Conservation (phyloP, 2,113 vertebrate genomes). For the Ursus arctos region DNA sequence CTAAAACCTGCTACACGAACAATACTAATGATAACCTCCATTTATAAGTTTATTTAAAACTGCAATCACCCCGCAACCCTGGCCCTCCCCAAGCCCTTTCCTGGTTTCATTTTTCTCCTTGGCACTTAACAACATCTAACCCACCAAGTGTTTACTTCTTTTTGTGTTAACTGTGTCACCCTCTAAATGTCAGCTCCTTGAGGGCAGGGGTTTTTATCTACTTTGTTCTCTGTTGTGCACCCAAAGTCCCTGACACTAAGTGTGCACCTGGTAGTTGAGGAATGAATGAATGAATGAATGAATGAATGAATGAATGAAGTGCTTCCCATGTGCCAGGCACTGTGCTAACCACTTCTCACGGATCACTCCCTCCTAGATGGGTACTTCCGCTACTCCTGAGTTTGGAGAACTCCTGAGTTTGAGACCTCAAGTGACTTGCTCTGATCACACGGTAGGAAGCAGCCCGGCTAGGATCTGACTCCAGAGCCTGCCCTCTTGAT, state of each 20-base stretch:
- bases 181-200: background rate
- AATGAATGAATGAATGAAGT: background rate
- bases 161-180: conserved; percentile 7
- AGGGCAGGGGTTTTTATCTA: conserved; percentile 2
- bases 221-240: conserved; percentile 2
- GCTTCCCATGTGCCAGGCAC: background rate
- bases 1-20: conserved; percentile 3
- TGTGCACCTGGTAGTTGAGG: background rate
- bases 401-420: background rate
- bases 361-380: background rate
- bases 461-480: background rate
- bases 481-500: conserved; percentile 4
- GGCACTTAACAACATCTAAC: background rate
- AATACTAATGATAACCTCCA: background rate
- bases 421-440: background rate
- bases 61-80: background rate
- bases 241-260: background rate
- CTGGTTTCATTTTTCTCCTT: conserved; percentile 42
- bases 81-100: background rate
- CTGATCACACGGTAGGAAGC: background rate
- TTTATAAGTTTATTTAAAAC: conserved; percentile 32
- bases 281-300: background rate
- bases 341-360: background rate
- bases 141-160: background rate
- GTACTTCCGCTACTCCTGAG: background rate